phyloP scores from a whole-genome alignment of 1,140 invertebrate genomes.

The Zaprionus kolodkinae region DNA sequence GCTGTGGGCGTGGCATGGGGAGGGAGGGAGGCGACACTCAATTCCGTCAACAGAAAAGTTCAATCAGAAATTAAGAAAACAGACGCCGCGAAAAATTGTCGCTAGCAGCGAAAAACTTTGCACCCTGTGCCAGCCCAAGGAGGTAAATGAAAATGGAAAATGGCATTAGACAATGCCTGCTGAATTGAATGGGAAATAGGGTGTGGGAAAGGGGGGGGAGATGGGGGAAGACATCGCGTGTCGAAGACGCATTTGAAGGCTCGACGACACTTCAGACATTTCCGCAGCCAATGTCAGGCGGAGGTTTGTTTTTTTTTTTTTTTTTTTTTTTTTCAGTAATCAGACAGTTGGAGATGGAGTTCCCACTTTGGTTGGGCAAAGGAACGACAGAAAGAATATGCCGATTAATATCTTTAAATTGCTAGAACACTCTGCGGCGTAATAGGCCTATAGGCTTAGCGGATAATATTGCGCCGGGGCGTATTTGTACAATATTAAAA shows the following conservation, averaged over 20 bases:
- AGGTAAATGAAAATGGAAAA: slow-evolving; percentile 56
- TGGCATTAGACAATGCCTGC: slow-evolving; percentile 64
- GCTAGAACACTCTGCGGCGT: background rate
- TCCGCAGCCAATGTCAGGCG: slow-evolving; percentile 48
- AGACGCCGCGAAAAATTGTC: slow-evolving; percentile 73
- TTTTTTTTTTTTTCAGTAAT: slow-evolving; percentile 6
- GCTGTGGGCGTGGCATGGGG: background rate
- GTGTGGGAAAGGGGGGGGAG: slow-evolving; percentile 3
- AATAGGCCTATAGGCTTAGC: background rate
- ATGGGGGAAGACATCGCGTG: slow-evolving; percentile 57
- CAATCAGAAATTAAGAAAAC: slow-evolving; percentile 83
- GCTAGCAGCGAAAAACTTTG: slow-evolving; percentile 55
- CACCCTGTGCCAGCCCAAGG: slow-evolving; percentile 21
- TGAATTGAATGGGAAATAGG: slow-evolving; percentile 17
- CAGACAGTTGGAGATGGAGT: background rate
- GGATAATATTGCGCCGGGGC: background rate
- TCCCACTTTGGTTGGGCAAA: background rate
- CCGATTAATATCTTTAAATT: slow-evolving; percentile 39
- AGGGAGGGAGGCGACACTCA: slow-evolving; percentile 35
- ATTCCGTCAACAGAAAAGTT: slow-evolving; percentile 81
- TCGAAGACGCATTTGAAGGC: slow-evolving; percentile 75
- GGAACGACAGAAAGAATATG: slow-evolving; percentile 2
- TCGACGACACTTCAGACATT: slow-evolving; percentile 76
- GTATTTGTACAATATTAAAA: background rate
- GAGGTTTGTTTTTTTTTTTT: slow-evolving; percentile 5